A percentile compares a stretch with the other conserved stretches of the same genome.
Conservation (phyloP, 2,797 vertebrate genomes). For the Phalloptychus januarius region DNA sequence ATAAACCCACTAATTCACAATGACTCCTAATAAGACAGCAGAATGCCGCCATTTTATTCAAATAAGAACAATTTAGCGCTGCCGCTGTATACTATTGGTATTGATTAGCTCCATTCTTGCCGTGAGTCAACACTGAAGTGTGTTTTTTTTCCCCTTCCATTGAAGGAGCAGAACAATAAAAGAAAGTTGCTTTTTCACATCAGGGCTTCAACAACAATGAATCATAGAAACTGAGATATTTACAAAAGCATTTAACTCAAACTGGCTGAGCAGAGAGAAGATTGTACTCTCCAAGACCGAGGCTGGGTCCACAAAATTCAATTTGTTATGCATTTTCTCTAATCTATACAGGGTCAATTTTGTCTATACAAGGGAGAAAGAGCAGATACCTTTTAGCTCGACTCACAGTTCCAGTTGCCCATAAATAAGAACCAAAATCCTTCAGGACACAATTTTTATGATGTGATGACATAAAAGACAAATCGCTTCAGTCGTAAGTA, state of each 20-base stretch:
- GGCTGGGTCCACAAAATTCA: background rate
- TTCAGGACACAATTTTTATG: background rate
- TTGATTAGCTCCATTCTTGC: background rate
- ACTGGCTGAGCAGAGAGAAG: slow-evolving; percentile 14
- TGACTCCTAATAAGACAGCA: slow-evolving; percentile 22
- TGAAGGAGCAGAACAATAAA: slow-evolving; percentile 26
- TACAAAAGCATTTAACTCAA: slow-evolving; percentile 68
- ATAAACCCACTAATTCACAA: slow-evolving; percentile 31
- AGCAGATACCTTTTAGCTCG: background rate
- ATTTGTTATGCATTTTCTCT: background rate
- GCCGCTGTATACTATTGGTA: background rate
- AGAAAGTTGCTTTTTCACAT: background rate
- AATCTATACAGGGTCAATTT: background rate
- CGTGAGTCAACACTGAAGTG: slow-evolving; percentile 13
- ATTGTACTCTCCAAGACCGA: background rate
- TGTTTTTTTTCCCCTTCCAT: background rate
- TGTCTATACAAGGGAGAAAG: background rate
- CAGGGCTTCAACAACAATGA: slow-evolving; percentile 34
- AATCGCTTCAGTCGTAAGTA: background rate
- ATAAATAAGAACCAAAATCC: background rate
- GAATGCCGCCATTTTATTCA: slow-evolving; percentile 19
- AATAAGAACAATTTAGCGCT: slow-evolving; percentile 1
- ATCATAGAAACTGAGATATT: slow-evolving; percentile 57
- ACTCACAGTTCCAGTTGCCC: background rate
- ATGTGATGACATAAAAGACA: background rate